Base-by-base conservation (phyloP, 1,140 invertebrate genomes). In the Leptinotarsa texana region DNA sequence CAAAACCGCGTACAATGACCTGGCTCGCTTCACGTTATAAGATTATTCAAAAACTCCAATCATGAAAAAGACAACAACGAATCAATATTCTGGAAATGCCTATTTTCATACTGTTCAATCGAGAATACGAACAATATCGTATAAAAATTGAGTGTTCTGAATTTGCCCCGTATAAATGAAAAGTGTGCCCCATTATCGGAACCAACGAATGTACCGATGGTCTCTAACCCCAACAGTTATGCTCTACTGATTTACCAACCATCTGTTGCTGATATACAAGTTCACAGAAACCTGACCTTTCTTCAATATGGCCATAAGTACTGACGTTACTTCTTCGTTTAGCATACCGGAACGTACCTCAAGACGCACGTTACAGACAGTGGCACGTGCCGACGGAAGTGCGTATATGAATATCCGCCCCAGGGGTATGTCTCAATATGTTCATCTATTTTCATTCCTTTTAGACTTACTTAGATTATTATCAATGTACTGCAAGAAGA, bases 211-310 rank as follows among this genome's bases (percentile, higher is more conserved):
- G n/a, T 57, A 18, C 4, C n/a, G 51, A 57, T 57, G 51, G 51
- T 57, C 15, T 57, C 13, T 48, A 65, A 73, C 71, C 71, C 71
- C 71, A 65, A 63, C 24, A 11, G 71, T 73, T 47, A 73, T 73
- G 71, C 71, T 62, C 63, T 62, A 65, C 8, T 73, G 71, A 73
- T 73, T 73, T 73, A 48, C 6, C 13, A 73, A 73, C 71, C 71
- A 73, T 73, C 71, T 73, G 71, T 73, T 73, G 71, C 71, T 22
- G 61, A 66, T 73, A 66, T 33, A 18, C 13, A 13, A n/a, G 24
- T 69, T 48, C 33, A 69, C 18, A 42, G 68, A 65, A 18, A 69
- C 21, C n/a, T 42, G 68, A 69, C 42, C 48, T 22, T 49, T 15
- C 21, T 69, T 48, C 22, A 17, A 57, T 49, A 49, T 18, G 47